Percentiles rank a stretch among this genome's conserved stretches.
Conservation (phyloP, 2,888 invertebrate genomes). For the Drepana falcataria region DNA sequence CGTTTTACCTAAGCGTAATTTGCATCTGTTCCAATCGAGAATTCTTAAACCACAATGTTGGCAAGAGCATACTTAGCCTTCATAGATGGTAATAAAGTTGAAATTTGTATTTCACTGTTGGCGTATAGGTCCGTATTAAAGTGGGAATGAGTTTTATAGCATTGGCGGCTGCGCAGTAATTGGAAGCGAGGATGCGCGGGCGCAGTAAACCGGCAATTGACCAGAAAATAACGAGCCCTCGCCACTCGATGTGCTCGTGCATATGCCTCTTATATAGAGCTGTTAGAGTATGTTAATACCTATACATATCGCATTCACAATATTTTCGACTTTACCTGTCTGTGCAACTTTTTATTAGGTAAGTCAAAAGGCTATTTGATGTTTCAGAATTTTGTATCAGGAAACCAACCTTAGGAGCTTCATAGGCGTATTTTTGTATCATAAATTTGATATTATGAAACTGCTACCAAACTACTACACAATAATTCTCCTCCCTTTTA, state of each 20-base stretch:
- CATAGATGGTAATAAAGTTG: conserved; percentile 7
- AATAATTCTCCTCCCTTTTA: no score
- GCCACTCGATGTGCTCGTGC: conserved; percentile 46
- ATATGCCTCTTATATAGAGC: conserved; percentile 62
- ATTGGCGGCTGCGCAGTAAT: conserved; percentile 75
- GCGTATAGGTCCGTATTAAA: conserved; percentile 29
- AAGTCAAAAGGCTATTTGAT: no score
- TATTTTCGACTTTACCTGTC: no score
- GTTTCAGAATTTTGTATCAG: no score
- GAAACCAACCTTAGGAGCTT: no score
- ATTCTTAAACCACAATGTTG: conserved; percentile 11
- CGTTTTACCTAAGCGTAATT: conserved; percentile 77
- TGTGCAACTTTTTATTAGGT: no score
- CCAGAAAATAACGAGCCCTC: conserved; percentile 77
- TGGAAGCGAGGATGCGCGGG: conserved; percentile 77
- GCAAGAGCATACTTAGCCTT: conserved; percentile 12
- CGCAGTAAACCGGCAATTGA: conserved; percentile 77
- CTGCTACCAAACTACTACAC: no score
- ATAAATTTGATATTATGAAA: no score
- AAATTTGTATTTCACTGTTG: conserved; percentile 15
- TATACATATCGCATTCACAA: no score
- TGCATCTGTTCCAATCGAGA: conserved; percentile 45
- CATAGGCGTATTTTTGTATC: no score
- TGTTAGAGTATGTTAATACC: conserved; percentile 23
- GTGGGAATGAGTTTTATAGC: conserved; percentile 53